These are phyloP conservation scores for Glyphotaelius pellucidus DNA, from an alignment of 2,888 invertebrate genomes.

Conservation along the genomic window DNA sequence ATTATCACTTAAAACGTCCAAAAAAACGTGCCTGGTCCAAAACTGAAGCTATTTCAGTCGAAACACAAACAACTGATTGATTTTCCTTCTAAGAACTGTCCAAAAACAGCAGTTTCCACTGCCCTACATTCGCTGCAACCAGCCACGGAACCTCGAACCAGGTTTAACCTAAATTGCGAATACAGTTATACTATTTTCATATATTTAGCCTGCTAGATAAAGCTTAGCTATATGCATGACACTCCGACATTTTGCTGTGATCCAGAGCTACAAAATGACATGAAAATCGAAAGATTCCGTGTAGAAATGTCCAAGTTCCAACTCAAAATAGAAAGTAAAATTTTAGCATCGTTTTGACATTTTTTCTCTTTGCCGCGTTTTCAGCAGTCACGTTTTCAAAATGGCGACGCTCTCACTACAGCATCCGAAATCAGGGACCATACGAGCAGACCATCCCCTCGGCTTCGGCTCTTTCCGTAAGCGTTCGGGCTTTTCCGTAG, in stretches of 20 bases:
- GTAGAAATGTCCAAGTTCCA: neutral
- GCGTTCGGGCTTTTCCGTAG: constrained; percentile 35
- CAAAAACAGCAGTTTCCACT: constrained; percentile 21
- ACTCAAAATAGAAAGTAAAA: neutral
- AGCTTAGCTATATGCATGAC: constrained; percentile 33
- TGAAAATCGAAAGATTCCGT: neutral
- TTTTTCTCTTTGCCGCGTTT: neutral
- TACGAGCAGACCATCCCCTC: constrained; percentile 62
- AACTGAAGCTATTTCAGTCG: neutral
- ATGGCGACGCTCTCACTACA: constrained; percentile 24
- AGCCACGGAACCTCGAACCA: constrained; percentile 37
- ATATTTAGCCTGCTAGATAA: constrained; percentile 45
- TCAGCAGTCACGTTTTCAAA: neutral
- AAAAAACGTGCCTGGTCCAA: neutral
- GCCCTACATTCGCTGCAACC: constrained; percentile 35
- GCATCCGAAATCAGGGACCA: constrained; percentile 54
- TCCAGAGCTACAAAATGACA: neutral
- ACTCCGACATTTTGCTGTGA: constrained; percentile 33
- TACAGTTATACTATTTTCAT: constrained; percentile 53
- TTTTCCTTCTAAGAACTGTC: neutral
- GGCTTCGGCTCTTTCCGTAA: constrained; percentile 50
- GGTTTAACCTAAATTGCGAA: constrained; percentile 58
- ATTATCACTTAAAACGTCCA: neutral
- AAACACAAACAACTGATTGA: constrained; percentile 4
- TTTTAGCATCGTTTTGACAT: neutral